phyloP scores from a whole-genome alignment of 2,888 invertebrate species.

The Caenorhabditis sinica region DNA sequence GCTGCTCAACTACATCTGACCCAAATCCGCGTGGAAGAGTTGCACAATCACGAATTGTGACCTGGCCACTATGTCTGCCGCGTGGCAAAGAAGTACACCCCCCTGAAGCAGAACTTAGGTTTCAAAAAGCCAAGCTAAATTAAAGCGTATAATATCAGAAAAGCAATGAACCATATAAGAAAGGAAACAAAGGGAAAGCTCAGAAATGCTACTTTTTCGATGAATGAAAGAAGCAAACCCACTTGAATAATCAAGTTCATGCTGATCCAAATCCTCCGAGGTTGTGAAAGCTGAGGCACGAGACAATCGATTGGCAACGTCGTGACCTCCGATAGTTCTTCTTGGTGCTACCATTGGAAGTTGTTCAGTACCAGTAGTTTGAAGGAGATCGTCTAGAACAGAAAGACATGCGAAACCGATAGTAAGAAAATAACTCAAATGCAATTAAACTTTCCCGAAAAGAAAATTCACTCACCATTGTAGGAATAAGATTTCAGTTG shows the following conservation, averaged over 20 bases:
- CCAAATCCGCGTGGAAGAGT: conserved; percentile 70
- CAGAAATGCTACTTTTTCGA: background rate
- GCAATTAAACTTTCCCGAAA: background rate
- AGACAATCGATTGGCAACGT: conserved; percentile 42
- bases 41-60: conserved; percentile 65
- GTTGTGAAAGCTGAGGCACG: conserved; percentile 46
- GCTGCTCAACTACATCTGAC: conserved; percentile 43
- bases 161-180: background rate
- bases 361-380: conserved; percentile 41
- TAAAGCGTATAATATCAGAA: background rate
- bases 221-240: conserved; percentile 12
- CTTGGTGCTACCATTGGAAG: conserved; percentile 57
- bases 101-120: conserved; percentile 57
- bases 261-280: conserved; percentile 55
- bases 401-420: background rate
- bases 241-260: conserved; percentile 65
- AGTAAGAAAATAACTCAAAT: background rate
- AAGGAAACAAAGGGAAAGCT: conserved; percentile 10
- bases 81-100: conserved; percentile 70
- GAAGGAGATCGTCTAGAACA: conserved; percentile 53
- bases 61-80: conserved; percentile 35
- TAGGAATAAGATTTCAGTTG: conserved; percentile 75
- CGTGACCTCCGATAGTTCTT: conserved; percentile 51
- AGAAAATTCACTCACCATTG: conserved; percentile 48
- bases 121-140: conserved; percentile 6